Evolutionary conservation across 1,140 invertebrate genomes (phyloP).

Genomic region (Ips typographus): DNA sequence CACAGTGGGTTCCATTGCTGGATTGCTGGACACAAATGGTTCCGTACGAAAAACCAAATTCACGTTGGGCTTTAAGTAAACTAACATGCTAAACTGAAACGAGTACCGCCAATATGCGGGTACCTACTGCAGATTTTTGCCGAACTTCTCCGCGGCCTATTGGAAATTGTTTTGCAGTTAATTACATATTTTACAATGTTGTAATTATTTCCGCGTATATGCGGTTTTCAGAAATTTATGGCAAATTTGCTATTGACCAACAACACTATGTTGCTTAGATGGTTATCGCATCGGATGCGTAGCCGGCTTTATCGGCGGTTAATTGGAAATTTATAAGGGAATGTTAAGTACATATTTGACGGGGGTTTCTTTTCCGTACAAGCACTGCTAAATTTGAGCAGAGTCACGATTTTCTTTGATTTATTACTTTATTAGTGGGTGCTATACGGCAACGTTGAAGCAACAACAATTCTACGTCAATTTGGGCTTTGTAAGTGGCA

Average conservation of each 20-base stretch:
- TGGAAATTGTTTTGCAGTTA: constrained; percentile 34
- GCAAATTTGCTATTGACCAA: constrained; percentile 13
- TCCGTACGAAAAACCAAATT: no score
- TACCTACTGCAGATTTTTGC: constrained; percentile 25
- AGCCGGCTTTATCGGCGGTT: constrained; percentile 8
- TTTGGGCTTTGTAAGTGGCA: no score
- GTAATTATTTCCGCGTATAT: constrained; percentile 34
- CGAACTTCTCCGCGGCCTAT: constrained; percentile 11
- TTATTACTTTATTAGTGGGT: no score
- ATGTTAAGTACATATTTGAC: constrained; percentile 5
- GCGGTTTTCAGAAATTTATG: constrained; percentile 30
- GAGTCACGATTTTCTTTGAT: no score
- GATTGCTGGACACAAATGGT: no score
- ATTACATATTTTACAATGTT: constrained; percentile 34
- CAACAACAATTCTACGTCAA: no score
- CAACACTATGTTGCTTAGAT: constrained; percentile 21
- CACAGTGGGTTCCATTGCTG: no score
- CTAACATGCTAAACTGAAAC: background rate
- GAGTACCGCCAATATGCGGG: constrained; percentile 16
- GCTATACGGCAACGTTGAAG: no score
- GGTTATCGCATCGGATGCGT: constrained; percentile 19
- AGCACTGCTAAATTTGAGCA: no score
- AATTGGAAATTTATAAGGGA: constrained; percentile 15
- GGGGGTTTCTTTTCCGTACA: background rate
- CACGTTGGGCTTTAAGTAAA: no score